Percentiles rank a stretch among this genome's conserved stretches.
These are phyloP conservation scores for Camponotus pennsylvanicus DNA, from an alignment of 1,140 invertebrate species.

Conservation along the genomic window DNA sequence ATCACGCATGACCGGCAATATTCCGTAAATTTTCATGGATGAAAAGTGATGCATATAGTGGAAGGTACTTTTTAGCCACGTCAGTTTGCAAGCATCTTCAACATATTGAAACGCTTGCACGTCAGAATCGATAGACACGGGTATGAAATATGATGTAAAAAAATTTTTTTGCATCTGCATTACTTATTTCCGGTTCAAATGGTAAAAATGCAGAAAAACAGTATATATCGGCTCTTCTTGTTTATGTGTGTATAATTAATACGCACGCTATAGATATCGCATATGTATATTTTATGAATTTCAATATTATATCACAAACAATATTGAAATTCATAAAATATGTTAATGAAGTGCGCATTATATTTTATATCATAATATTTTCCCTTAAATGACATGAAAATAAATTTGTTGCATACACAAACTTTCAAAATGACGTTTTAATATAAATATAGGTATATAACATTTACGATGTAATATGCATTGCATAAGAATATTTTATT, in stretches of 20 bases:
- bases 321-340: conserved; percentile 1
- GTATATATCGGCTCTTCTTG: too few relatives aligned
- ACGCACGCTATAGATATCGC: neutral
- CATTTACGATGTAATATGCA: neutral
- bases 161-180: neutral
- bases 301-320: too few relatives aligned
- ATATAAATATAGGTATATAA: neutral
- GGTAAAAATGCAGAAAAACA: neutral
- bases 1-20: conserved; percentile 19
- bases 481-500: neutral
- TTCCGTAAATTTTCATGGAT: conserved; percentile 52
- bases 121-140: neutral
- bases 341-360: neutral
- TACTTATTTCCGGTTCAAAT: neutral
- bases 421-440: neutral
- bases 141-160: neutral
- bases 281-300: too few relatives aligned
- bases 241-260: neutral
- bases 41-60: conserved; percentile 33
- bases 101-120: neutral
- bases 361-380: neutral
- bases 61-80: conserved; percentile 37
- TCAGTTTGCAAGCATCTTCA: neutral
- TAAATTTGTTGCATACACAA: neutral
- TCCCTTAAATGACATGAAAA: neutral